These are phyloP conservation scores for Scalopus aquaticus DNA, from an alignment of 2,113 vertebrate species.

Conservation along the genomic window DNA sequence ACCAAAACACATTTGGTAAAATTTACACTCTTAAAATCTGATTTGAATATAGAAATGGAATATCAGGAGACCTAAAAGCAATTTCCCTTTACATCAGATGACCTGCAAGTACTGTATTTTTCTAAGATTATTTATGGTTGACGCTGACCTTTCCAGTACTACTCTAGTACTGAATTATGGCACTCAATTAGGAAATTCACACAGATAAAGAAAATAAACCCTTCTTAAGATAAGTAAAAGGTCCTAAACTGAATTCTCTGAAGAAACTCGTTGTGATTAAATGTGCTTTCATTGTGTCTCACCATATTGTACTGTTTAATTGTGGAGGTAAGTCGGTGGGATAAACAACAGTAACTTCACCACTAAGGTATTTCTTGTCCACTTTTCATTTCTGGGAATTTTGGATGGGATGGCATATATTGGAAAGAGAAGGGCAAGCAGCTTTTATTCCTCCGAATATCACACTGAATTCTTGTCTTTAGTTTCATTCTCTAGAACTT, in stretches of 20 bases:
- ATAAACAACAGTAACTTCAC: background rate
- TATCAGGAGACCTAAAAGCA: slow-evolving; percentile 5
- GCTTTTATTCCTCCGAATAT: background rate
- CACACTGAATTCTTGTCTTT: background rate
- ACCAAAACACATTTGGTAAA: slow-evolving; percentile 25
- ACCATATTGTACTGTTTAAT: background rate
- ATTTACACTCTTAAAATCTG: background rate
- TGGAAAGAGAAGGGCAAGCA: background rate
- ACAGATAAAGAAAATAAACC: background rate
- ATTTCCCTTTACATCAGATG: background rate
- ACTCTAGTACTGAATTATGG: background rate
- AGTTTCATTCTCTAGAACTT: background rate
- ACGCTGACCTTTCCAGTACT: background rate
- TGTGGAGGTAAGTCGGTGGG: background rate
- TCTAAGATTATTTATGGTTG: background rate
- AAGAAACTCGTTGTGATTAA: background rate
- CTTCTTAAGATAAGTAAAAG: background rate
- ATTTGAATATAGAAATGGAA: background rate
- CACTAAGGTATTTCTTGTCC: background rate
- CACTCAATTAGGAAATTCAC: background rate
- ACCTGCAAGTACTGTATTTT: background rate
- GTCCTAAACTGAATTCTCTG: background rate
- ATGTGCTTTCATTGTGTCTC: background rate
- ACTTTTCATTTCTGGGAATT: background rate
- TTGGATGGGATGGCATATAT: background rate